phyloP scores from a whole-genome alignment of 2,797 vertebrate genomes.

The Oreochromis mossambicus region DNA sequence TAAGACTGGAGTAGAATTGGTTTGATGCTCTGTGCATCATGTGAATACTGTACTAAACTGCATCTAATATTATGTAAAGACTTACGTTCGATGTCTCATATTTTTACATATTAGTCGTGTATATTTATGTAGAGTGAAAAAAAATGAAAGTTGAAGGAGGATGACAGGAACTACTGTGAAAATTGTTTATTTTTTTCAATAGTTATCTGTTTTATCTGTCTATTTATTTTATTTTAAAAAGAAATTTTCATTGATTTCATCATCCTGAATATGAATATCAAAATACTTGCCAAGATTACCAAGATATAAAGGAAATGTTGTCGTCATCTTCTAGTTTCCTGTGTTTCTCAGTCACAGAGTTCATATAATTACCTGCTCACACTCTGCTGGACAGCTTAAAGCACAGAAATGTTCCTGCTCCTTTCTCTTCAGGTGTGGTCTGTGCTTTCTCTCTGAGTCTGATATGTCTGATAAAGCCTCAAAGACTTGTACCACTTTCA shows the following conservation, averaged over 20 bases:
- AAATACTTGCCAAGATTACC: accelerated
- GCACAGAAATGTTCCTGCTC: neutral
- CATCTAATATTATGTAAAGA: neutral
- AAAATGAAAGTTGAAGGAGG: neutral
- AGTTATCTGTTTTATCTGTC: neutral
- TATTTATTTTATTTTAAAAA: neutral
- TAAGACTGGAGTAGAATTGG: accelerated
- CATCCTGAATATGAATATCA: neutral
- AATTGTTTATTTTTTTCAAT: accelerated
- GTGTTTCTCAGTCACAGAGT: neutral
- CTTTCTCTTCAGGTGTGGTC: neutral
- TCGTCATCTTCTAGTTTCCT: neutral
- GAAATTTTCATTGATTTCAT: accelerated
- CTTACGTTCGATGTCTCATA: neutral
- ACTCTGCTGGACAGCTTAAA: neutral
- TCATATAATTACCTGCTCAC: neutral
- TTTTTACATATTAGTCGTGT: neutral
- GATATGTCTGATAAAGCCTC: neutral
- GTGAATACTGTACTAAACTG: neutral
- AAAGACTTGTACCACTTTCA: conserved; percentile 2
- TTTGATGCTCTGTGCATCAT: neutral
- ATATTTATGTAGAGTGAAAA: accelerated
- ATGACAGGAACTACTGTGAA: neutral
- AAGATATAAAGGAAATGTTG: neutral
- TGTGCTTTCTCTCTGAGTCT: neutral